These are phyloP conservation scores for Pogonus chalceus DNA, from an alignment of 1,140 invertebrate species.

Conservation along the genomic window DNA sequence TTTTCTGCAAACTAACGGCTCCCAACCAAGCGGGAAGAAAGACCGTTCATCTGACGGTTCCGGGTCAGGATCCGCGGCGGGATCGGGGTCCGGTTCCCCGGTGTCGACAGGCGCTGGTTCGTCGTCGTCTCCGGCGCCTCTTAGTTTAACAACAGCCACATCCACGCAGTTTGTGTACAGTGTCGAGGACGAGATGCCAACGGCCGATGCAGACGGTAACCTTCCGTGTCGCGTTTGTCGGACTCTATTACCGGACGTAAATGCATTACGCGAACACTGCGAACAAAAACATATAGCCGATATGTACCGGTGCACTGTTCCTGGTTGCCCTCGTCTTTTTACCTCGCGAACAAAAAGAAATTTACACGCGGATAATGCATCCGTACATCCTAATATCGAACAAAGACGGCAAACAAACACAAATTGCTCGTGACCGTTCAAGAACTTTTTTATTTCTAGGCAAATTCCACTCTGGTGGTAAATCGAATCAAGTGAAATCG, in stretches of 20 bases:
- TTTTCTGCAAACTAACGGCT: constrained; percentile 32
- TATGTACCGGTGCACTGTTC: constrained; percentile 69
- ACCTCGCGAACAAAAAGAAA: constrained; percentile 64
- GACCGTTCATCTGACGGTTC: constrained; percentile 32
- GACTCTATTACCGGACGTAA: constrained; percentile 46
- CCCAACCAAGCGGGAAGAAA: constrained; percentile 25
- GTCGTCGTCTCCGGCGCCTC: constrained; percentile 19
- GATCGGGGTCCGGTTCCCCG: constrained; percentile 32
- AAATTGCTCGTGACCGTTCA: constrained; percentile 29
- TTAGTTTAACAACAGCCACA: constrained; percentile 17
- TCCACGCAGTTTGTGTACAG: constrained; percentile 34
- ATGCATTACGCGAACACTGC: constrained; percentile 55
- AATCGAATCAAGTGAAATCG: constrained; percentile 15
- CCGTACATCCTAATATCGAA: constrained; percentile 26
- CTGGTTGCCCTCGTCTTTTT: constrained; percentile 73
- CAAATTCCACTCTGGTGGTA: constrained; percentile 32
- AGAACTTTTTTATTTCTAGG: constrained; percentile 25
- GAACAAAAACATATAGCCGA: constrained; percentile 56
- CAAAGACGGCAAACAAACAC: constrained; percentile 15
- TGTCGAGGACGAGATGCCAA: constrained; percentile 45
- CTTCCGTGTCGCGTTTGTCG: constrained; percentile 56
- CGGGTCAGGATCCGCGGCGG: constrained; percentile 29
- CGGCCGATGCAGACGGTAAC: constrained; percentile 47
- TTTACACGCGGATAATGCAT: constrained; percentile 51
- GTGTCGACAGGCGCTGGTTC: constrained; percentile 15